phyloP scores from a whole-genome alignment of 2,888 invertebrate genomes.

The Metopia argyrocephala region DNA sequence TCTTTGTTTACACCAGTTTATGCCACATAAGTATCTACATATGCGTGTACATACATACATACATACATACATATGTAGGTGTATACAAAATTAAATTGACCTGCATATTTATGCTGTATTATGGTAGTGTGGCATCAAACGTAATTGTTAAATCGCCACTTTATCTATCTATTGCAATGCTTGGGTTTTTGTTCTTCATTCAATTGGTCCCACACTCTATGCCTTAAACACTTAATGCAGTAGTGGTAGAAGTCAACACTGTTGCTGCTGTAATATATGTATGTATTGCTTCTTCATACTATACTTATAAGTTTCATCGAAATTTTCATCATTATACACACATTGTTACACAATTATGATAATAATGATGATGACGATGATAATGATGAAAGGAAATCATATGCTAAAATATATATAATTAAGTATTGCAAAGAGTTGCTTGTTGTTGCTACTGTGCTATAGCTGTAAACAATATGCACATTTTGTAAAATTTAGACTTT shows the following conservation, averaged over 20 bases:
- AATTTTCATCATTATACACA: too few relatives aligned
- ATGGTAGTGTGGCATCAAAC: conserved; percentile 11
- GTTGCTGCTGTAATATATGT: not conserved
- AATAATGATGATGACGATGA: not conserved
- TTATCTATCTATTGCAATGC: conserved; percentile 24
- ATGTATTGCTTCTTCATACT: not conserved
- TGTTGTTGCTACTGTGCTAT: too few relatives aligned
- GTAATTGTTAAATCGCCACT: conserved; percentile 21
- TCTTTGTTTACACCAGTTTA: too few relatives aligned
- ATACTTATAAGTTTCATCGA: not conserved
- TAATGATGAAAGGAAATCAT: not conserved
- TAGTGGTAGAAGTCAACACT: not conserved
- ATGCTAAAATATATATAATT: not conserved
- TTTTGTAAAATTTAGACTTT: not conserved
- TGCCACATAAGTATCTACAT: too few relatives aligned
- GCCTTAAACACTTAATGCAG: not conserved
- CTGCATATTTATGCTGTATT: conserved; percentile 2
- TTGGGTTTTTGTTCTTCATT: too few relatives aligned
- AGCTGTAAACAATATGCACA: not conserved
- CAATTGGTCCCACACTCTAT: too few relatives aligned
- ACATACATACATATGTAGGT: not conserved
- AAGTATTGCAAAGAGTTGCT: not conserved
- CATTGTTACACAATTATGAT: not conserved
- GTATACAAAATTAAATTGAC: not conserved
- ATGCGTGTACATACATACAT: too few relatives aligned